A percentile compares a stretch with the other conserved stretches of the same genome.
Evolutionary conservation across 2,113 vertebrate species (phyloP).

Genomic region (Baryphthengus martii): DNA sequence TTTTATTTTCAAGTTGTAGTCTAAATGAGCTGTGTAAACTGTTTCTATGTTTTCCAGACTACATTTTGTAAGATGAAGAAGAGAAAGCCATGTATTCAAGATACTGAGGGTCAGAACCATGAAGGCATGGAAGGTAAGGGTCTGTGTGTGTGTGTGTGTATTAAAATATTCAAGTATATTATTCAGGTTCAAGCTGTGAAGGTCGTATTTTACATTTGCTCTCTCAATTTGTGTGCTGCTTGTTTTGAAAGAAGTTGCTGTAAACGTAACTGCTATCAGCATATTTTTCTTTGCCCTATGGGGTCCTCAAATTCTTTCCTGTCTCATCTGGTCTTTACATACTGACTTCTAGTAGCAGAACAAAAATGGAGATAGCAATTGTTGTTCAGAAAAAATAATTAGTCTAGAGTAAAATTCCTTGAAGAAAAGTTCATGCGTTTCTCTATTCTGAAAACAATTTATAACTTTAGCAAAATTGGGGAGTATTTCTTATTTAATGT

Average conservation of each 20-base stretch:
- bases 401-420: background rate
- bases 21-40: background rate
- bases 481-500: background rate
- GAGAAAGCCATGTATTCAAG: slow-evolving; percentile 61
- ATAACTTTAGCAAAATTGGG: background rate
- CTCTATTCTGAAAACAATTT: background rate
- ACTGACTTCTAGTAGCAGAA: background rate
- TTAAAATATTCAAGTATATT: background rate
- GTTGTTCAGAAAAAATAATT: background rate
- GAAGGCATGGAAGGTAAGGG: slow-evolving; percentile 73
- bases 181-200: background rate
- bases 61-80: slow-evolving; percentile 66
- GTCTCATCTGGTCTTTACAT: background rate
- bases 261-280: background rate
- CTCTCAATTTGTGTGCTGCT: background rate
- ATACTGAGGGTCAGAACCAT: slow-evolving; percentile 54
- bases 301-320: background rate
- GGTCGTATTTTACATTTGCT: background rate
- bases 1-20: background rate
- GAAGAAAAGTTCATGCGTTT: background rate
- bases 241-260: background rate
- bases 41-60: slow-evolving; percentile 21
- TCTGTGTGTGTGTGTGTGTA: background rate
- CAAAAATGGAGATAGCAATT: background rate
- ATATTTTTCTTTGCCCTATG: background rate